Evolutionary conservation across 2,113 vertebrate species (phyloP), one percentile per base, ranked within the genome.

Genomic region (Corydoras sp.): DNA sequence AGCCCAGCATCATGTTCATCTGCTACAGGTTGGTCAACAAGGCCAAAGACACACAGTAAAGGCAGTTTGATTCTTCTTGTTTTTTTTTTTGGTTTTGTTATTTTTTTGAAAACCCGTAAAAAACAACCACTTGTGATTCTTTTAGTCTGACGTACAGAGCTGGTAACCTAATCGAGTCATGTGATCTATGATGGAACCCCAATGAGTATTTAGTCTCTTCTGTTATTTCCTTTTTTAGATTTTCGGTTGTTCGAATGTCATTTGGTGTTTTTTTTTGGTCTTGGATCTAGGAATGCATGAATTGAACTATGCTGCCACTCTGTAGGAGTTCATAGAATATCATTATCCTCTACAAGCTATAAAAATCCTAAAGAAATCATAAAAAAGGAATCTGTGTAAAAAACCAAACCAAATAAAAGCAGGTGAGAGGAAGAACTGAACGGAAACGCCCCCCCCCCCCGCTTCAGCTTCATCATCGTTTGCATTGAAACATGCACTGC

Each of bases 401-500:
- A 82, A 81, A 81, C 58, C 68, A 65, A 69, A 58, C 10, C n/a
- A n/a, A 60, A 53, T 2, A 63, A 61, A 76, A 62, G 58, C 54
- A 76, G 76, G 71, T 73, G 54, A 61, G 74, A 77, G 78, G 60
- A 70, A 76, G 56, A 79, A 74, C 43, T 64, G 13, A 79, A 79
- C 71, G 72, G 66, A 8, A 76, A 83, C 71, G 71, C 59, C 75
- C 43, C 69, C 75, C 43, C 69, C 70, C 65, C 60, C 43, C 58
- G 77, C 70, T 65, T 43, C 12, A 75, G 75, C 76, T 75, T 73
- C 73, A 58, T 80, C 74, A 30, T 70, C 75, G 32, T 73, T 80
- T 83, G 82, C 78, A 80, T 75, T 80, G 72, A 79, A 82, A 81
- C 73, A 76, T 79, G 79, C 77, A 81, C 67, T 69, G 79, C 73